These are phyloP conservation scores for Sialia sialis DNA, from an alignment of 2,113 vertebrate species.

Conservation along the genomic window DNA sequence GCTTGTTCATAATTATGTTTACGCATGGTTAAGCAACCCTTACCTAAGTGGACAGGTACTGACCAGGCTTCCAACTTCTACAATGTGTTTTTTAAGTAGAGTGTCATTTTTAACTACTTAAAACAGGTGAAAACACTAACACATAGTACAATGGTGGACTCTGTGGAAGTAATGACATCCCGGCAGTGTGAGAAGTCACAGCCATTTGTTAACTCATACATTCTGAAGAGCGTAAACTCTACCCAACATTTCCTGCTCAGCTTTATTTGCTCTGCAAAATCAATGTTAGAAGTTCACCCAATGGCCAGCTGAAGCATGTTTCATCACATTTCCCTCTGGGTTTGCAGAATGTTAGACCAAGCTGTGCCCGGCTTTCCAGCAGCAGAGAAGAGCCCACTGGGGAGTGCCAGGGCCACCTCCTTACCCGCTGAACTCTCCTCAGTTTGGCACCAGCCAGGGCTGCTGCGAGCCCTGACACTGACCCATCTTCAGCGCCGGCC, in stretches of 20 bases:
- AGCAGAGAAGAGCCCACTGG: neutral
- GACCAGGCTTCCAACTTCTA: neutral
- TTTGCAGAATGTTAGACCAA: neutral
- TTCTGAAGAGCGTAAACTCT: neutral
- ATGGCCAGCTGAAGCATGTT: neutral
- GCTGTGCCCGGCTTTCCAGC: neutral
- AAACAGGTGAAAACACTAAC: neutral
- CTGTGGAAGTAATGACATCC: neutral
- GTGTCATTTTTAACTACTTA: neutral
- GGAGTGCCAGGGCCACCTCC: neutral
- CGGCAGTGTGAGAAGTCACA: neutral
- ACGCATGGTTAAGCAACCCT: neutral
- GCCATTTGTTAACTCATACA: neutral
- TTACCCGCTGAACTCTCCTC: conserved; percentile 92
- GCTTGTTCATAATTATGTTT: neutral
- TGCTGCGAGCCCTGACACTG: conserved; percentile 88
- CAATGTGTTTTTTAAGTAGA: neutral
- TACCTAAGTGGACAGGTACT: neutral
- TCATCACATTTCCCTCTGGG: neutral
- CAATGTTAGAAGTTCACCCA: neutral
- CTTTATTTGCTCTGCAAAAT: neutral
- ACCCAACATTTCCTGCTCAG: neutral
- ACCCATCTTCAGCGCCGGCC: conserved; percentile 76
- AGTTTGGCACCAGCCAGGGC: conserved; percentile 97
- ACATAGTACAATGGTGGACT: neutral